Conservation (phyloP, 2,113 vertebrate genomes). For the Cavia aperea region DNA sequence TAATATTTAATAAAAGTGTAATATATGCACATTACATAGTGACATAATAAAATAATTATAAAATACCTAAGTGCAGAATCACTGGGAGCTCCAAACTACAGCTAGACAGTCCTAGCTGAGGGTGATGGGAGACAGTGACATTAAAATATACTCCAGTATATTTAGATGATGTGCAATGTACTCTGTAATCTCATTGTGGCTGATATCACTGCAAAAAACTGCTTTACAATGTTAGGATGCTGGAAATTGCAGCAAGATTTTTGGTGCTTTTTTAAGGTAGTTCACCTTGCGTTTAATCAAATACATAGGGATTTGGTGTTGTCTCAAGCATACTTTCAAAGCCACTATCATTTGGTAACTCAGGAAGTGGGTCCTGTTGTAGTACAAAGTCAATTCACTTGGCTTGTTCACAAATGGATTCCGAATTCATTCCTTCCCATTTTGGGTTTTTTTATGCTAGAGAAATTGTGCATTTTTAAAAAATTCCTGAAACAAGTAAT, state of each 20-base stretch:
- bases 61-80: not conserved
- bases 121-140: not conserved
- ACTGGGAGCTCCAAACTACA: not conserved
- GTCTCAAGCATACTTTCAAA: not conserved
- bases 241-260: not conserved
- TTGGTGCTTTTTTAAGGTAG: not conserved
- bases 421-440: not conserved
- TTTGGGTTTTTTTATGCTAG: not conserved
- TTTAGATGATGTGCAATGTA: not conserved
- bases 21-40: not conserved
- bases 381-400: not conserved
- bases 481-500: not conserved
- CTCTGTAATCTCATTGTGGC: not conserved
- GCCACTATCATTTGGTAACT: not conserved
- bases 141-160: not conserved
- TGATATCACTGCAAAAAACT: not conserved
- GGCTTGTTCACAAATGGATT: not conserved
- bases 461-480: not conserved
- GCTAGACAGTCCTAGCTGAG: not conserved
- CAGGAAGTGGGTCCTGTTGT: not conserved
- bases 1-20: no score
- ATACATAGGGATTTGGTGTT: not conserved
- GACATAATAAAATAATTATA: not conserved
- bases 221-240: not conserved
- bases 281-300: not conserved